Conservation (phyloP, 2,113 vertebrate genomes). For the Marmota monax region DNA sequence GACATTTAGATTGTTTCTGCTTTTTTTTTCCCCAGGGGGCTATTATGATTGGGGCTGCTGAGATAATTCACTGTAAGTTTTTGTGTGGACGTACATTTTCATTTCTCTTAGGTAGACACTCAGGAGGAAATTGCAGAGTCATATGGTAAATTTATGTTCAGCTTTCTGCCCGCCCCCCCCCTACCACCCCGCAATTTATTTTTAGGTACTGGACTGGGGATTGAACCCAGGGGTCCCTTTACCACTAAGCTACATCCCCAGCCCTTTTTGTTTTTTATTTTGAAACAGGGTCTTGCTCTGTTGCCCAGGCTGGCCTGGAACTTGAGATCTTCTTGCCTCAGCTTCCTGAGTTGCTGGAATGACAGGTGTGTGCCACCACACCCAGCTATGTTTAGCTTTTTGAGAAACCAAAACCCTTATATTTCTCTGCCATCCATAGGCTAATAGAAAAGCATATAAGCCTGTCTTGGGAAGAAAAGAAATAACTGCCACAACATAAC, state of each 20-base stretch:
- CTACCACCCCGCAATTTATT: too few species aligned
- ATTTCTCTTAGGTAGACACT: background rate
- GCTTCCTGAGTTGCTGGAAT: background rate
- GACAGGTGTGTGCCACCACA: background rate
- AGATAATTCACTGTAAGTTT: background rate
- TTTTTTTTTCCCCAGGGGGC: background rate
- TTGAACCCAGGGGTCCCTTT: too few species aligned
- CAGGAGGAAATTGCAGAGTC: background rate
- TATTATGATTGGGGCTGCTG: background rate
- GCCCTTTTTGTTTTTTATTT: background rate
- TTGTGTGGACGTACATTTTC: background rate
- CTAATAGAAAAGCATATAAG: background rate
- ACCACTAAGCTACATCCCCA: too few species aligned
- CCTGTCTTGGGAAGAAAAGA: background rate
- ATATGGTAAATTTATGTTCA: background rate
- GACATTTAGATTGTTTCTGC: background rate
- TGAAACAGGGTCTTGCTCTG: background rate
- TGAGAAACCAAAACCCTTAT: background rate
- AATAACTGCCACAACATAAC: background rate
- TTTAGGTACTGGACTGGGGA: too few species aligned
- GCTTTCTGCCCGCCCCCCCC: background rate
- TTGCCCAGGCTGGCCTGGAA: background rate
- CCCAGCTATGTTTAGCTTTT: background rate
- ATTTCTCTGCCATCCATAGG: constrained; percentile 1
- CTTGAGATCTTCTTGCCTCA: background rate